Percentiles rank a stretch among this genome's conserved stretches.
Evolutionary conservation across 2,113 vertebrate genomes (phyloP).

Genomic region (Forbesichthys papilliferus): DNA sequence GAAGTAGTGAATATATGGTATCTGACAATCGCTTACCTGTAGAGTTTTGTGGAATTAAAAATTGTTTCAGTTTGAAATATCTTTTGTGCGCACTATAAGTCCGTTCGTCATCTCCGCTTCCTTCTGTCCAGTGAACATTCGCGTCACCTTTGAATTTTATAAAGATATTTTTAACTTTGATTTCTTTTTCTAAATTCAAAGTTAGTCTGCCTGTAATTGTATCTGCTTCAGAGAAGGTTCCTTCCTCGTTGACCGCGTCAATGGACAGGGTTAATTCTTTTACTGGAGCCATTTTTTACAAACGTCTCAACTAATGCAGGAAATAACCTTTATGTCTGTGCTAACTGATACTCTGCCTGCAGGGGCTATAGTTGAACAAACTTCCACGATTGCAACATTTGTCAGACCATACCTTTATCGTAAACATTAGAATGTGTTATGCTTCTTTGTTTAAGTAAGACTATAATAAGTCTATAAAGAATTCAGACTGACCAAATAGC

Average conservation of each 20-base stretch:
- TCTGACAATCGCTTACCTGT: conserved; percentile 27
- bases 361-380: background rate
- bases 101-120: fast-evolving
- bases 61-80: conserved; percentile 64
- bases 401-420: background rate
- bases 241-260: conserved; percentile 21
- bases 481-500: no score
- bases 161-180: conserved; percentile 45
- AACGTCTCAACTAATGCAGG: background rate
- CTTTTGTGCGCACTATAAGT: conserved; percentile 16
- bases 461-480: no score
- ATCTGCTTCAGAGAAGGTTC: conserved; percentile 45
- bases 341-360: background rate
- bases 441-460: no score
- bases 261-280: conserved; percentile 35
- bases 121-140: conserved; percentile 37
- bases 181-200: conserved; percentile 36
- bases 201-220: conserved; percentile 24
- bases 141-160: conserved; percentile 66
- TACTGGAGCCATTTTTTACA: conserved; percentile 31
- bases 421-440: background rate
- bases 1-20: background rate
- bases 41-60: conserved; percentile 35
- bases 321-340: background rate
- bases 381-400: background rate